Evolutionary conservation across 2,797 vertebrate genomes (phyloP).

Genomic region (Esox masquinongy): DNA sequence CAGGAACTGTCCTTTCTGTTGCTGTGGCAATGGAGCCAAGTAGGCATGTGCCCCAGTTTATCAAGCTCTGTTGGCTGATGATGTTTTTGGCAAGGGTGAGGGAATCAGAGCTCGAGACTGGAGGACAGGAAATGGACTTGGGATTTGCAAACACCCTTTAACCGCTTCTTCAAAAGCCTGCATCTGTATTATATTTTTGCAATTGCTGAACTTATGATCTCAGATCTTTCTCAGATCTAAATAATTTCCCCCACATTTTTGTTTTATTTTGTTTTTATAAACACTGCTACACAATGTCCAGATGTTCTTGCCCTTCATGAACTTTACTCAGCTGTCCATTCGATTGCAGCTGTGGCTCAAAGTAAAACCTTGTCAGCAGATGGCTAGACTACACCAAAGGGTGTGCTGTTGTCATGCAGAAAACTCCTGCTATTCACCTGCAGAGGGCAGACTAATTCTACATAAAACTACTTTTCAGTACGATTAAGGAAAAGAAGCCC

Average conservation of each 20-base stretch:
- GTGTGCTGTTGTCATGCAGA: not conserved
- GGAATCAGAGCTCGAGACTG: not conserved
- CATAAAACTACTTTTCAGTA: slow-evolving; percentile 13
- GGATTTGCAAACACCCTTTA: slow-evolving; percentile 17
- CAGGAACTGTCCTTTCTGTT: slow-evolving; percentile 14
- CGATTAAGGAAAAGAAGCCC: slow-evolving; percentile 27
- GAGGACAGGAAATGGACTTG: slow-evolving; percentile 39
- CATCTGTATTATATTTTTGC: not conserved
- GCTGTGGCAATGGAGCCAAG: slow-evolving; percentile 27
- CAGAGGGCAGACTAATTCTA: slow-evolving; percentile 48
- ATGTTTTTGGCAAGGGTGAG: slow-evolving; percentile 6
- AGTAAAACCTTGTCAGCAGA: not conserved
- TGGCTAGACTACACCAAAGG: not conserved
- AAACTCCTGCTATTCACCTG: slow-evolving; percentile 21
- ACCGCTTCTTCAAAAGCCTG: not conserved
- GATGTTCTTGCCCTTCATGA: not conserved
- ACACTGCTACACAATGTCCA: not conserved
- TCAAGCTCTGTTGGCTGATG: slow-evolving; percentile 6
- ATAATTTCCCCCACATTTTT: not conserved
- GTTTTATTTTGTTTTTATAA: not conserved
- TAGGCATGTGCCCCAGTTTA: slow-evolving; percentile 8
- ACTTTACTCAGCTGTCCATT: not conserved
- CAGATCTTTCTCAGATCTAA: not conserved
- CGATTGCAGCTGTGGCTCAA: not conserved
- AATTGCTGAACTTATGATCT: not conserved